Base-by-base conservation (phyloP, 1,140 invertebrate genomes). In the Leguminivora glycinivorella region DNA sequence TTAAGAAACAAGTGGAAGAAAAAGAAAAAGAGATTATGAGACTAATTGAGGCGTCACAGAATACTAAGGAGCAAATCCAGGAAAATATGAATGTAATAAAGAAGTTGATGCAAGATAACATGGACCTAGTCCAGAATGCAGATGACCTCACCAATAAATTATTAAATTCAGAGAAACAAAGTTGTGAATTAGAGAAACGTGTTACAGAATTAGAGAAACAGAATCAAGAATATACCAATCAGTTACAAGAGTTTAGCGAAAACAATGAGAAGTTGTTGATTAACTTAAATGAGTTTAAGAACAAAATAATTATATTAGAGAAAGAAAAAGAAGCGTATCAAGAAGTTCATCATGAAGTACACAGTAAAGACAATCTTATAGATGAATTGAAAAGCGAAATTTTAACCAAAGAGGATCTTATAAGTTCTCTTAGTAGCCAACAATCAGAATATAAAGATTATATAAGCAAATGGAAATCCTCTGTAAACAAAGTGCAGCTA, bases 401-500 rank as follows among this genome's bases (percentile, higher is more conserved):
- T 34, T 40, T 68, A 69, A 47, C 22, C n/a, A 88, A 88, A 73
- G 68, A 81, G 24, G 43, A 71, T 56, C 6, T 77, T 19, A 84
- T 87, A 60, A 56, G 22, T 31, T 76, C 72, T 25, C 26, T 85
- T 4, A 71, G 74, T 25, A 77, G 80, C 29, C 26, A 76, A 40
- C 67, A 80, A 9, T 47, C 70, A 43, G 70, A 78, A 72, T 56
- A 70, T 14, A 67, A 81, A 68, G 76, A 82, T 71, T 69, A 80
- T 71, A 56, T 87, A 22, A 47, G 73, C 19, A 77, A 72, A 70
- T 80, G 74, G 14, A 83, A 82, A 72, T 58, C 43, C 29, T 71
- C 72, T n/a, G 68, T 84, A 52, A 19, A 47, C 5, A 83, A 86
- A 75, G 43, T 86, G 68, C 75, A 83, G 71, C 67, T 74, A 68